Evolutionary conservation across 2,797 vertebrate species (phyloP), one percentile per base, ranked within the genome.

Genomic region (Peromyscus melanophrys): DNA sequence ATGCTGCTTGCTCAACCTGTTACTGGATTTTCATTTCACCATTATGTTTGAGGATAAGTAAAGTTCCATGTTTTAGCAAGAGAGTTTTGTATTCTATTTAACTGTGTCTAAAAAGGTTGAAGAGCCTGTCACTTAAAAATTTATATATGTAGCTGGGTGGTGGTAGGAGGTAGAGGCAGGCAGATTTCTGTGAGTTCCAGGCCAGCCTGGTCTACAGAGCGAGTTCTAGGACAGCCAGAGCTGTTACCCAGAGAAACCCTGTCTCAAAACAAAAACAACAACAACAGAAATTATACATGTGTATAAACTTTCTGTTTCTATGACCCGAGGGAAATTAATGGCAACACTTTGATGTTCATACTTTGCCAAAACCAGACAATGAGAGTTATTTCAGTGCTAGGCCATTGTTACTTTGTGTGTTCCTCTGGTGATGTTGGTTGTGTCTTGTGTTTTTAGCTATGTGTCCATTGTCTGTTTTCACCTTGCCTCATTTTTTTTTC

Each of bases 401-500:
- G 40, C 80, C 29, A 57, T 25, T 94, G 49, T 87, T 92, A 73
- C n/a, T 96, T 85, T 89, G 82, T 94, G 63, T 40, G 92, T 82
- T 61, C n/a, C 19, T 86, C 34, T 71, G 40, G 27, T 65, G 73
- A 93, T 46, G 49, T 8, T 63, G 71, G 65, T 17, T 12, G 19
- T 59, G 23, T 43, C 77, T 92, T 40, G 6, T 16, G 63, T 95
- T 87, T 82, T 55, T 3, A 77, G 61, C 82, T 78, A 43, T 88
- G 81, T 95, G 57, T 92, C 77, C 71, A 67, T 67, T 75, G 7
- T 71, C 55, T 94, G 19, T 82, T 97, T 23, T 95, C 52, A 73
- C 40, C 27, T 92, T 94, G 49, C 59, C 65, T 96, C 23, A 27
- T 75, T 92, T 96, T 49, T 27, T 95, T 95, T 93, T 69, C 59